Base-by-base conservation (phyloP, 2,113 vertebrate genomes). In the Cebidichthys violaceus region DNA sequence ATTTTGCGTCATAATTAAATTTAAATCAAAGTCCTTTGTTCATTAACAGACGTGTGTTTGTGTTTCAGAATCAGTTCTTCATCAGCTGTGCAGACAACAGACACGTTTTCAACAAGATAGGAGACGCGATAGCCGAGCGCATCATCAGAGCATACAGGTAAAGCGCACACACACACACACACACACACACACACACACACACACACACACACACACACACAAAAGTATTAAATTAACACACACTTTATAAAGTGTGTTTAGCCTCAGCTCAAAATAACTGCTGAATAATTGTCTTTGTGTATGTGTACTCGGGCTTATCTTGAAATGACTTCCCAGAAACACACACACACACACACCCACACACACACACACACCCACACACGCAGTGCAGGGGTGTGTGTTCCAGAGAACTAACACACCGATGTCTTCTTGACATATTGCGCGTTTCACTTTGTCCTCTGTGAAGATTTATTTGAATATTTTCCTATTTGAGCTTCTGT, bases 91-190 rank as follows among this genome's bases (percentile, higher is more conserved):
- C 98, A 0, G 97, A 99, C 92, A 97, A 96, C 93, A 96, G 93
- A 86, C 94, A 91, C 8, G 97, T 99, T 54, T 97, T 96, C 92
- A 99, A 99, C 94, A 97, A 95, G 94, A 95, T 99, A 0, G 98
- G 98, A 0, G 96, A 99, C 33, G 95, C 98, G 0, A 98, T 99
- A 77, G 96, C 97, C 17, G 95, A 95, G 80, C 95, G 97, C 85
- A 98, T 99, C 91, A 95, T 99, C 79, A 96, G 96, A 91, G 98
- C 98, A n/a, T 93, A 98, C 95, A 97, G 96, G 98, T 99, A 96
- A 43, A 13, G 1, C 39, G 10, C 41, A 17, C 64, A 43, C 65
- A 31, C 57, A 0, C 0, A 67, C 66, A 50, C 27, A 50, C 18
- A 50, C 66, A 0, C 0, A 43, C 18, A 37, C 18, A 64, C 61